These are phyloP conservation scores for Lepidotrigona ventralis DNA, from an alignment of 1,140 invertebrate genomes.

Conservation along the genomic window DNA sequence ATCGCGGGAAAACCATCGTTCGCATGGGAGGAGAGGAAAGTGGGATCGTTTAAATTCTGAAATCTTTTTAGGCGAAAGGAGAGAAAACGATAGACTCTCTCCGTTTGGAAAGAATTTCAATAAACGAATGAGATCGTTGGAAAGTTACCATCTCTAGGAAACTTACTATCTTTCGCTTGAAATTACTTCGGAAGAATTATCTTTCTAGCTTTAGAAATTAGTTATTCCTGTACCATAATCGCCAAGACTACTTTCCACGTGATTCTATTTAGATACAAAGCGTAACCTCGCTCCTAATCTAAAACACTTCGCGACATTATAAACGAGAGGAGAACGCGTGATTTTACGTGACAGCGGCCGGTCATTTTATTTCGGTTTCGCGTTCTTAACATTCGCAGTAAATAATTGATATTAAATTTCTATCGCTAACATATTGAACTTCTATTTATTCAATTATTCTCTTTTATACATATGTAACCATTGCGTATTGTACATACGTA, in stretches of 20 bases:
- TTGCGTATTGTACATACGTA: too few relatives aligned
- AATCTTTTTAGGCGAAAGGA: not conserved
- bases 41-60: not conserved
- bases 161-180: not conserved
- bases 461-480: not conserved
- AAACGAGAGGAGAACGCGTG: too few relatives aligned
- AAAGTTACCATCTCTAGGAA: not conserved
- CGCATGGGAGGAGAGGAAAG: too few relatives aligned
- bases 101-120: too few relatives aligned
- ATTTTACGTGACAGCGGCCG: not conserved
- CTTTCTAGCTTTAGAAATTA: not conserved
- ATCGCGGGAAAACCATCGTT: constrained; percentile 5
- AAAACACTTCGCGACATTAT: not conserved
- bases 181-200: not conserved
- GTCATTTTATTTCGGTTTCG: not conserved
- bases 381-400: too few relatives aligned
- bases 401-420: not conserved
- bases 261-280: constrained; percentile 5
- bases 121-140: too few relatives aligned
- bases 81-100: not conserved
- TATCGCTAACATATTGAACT: too few relatives aligned
- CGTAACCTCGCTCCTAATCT: not conserved
- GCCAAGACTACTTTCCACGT: not conserved
- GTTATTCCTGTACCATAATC: not conserved
- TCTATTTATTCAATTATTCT: not conserved